These are phyloP conservation scores for Petrolisthes manimaculis DNA, from an alignment of 2,888 invertebrate genomes.

Conservation along the genomic window DNA sequence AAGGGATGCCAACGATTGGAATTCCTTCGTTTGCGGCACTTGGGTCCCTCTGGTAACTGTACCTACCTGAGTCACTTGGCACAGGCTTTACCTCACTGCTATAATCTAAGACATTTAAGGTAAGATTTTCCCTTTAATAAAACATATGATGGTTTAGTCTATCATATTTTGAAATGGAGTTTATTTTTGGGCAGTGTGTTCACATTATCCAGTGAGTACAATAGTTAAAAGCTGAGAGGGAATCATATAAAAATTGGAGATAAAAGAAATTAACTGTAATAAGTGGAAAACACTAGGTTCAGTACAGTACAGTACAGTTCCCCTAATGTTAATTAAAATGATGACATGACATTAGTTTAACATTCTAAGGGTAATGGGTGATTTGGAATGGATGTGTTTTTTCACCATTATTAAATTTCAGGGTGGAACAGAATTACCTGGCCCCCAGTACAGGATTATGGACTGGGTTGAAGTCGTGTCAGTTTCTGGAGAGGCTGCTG, in stretches of 20 bases:
- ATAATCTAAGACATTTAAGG: constrained; percentile 35
- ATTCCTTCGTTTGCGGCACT: constrained; percentile 30
- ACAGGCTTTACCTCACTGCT: constrained; percentile 28
- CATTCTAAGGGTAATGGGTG: too few relatives aligned
- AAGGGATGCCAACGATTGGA: constrained; percentile 25
- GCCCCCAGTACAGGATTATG: constrained; percentile 39
- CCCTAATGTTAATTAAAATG: too few relatives aligned
- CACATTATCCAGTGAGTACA: too few relatives aligned
- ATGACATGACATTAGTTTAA: too few relatives aligned
- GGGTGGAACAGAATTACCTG: constrained; percentile 52
- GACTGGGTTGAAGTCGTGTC: constrained; percentile 25
- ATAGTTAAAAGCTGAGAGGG: too few relatives aligned
- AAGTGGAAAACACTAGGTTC: too few relatives aligned
- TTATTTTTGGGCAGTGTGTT: too few relatives aligned
- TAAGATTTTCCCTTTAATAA: not conserved
- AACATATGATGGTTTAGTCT: too few relatives aligned
- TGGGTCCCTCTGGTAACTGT: constrained; percentile 35
- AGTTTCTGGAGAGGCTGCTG: constrained; percentile 37
- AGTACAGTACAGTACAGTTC: not conserved
- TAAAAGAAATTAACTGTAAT: too few relatives aligned
- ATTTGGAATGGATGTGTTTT: too few relatives aligned
- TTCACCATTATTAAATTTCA: constrained; percentile 1
- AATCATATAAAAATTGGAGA: too few relatives aligned
- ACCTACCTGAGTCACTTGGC: constrained; percentile 11
- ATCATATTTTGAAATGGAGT: too few relatives aligned